Conservation (phyloP, 2,797 vertebrate species). For the Mormyrus proboscirostris region DNA sequence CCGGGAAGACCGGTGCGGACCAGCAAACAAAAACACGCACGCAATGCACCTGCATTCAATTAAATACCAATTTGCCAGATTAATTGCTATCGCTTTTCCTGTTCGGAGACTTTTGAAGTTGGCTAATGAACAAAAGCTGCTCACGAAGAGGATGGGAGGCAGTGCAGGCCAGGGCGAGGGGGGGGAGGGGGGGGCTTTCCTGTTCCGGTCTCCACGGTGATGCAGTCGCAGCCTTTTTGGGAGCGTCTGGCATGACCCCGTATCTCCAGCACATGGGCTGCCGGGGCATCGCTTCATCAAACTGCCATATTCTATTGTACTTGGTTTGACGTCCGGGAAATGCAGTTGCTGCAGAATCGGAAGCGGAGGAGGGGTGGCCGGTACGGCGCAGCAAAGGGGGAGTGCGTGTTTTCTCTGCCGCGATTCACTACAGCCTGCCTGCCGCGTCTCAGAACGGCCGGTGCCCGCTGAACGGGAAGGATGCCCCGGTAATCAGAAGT, state of each 20-base stretch:
- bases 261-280: not conserved
- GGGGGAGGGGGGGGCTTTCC: not conserved
- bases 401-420: not conserved
- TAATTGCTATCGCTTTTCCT: constrained; percentile 44
- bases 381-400: constrained; percentile 35
- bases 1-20: constrained; percentile 28
- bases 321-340: constrained; percentile 51
- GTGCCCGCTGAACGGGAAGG: not conserved
- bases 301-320: constrained; percentile 38
- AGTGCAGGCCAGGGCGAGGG: not conserved
- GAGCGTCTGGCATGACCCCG: not conserved
- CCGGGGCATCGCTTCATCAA: not conserved
- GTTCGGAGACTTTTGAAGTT: constrained; percentile 28
- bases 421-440: not conserved
- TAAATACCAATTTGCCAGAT: constrained; percentile 42
- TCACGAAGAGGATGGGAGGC: constrained; percentile 25
- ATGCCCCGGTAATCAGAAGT: not conserved
- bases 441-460: not conserved
- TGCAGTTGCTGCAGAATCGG: constrained; percentile 45
- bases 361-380: constrained; percentile 47
- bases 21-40: constrained; percentile 21
- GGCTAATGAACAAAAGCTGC: constrained; percentile 37
- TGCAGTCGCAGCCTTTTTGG: not conserved
- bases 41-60: constrained; percentile 45
- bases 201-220: not conserved